phyloP scores from a whole-genome alignment of 2,113 vertebrate genomes.

The Melanerpes aurifrons region DNA sequence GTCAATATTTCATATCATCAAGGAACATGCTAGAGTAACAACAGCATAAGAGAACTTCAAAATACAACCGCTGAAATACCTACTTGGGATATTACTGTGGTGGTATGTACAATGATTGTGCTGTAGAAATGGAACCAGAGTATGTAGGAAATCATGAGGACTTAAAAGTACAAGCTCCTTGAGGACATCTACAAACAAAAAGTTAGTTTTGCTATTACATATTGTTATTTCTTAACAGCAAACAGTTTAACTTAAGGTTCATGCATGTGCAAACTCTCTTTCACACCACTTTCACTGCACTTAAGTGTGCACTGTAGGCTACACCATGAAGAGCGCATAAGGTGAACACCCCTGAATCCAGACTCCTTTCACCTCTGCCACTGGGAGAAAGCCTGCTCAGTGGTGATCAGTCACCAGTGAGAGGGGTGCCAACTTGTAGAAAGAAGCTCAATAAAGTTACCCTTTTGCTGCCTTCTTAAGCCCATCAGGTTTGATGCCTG shows the following conservation, averaged over 20 bases:
- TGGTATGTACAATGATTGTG: conserved; percentile 99
- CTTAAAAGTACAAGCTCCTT: conserved; percentile 98
- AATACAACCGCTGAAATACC: conserved; percentile 73
- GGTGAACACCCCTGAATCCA: background rate
- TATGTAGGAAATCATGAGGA: conserved; percentile 99
- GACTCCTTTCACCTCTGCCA: conserved; percentile 23
- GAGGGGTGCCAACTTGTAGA: background rate
- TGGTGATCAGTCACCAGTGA: conserved; percentile 14
- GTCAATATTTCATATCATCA: conserved; percentile 60
- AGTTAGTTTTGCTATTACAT: conserved; percentile 68
- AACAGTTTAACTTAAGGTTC: conserved; percentile 54
- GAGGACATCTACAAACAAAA: conserved; percentile 89
- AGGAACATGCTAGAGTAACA: conserved; percentile 63
- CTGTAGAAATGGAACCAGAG: conserved; percentile 97
- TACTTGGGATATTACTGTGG: conserved; percentile 99
- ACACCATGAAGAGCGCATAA: background rate
- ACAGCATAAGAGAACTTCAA: conserved; percentile 64
- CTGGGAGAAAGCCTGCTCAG: background rate
- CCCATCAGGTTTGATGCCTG: background rate
- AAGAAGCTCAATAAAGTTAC: conserved; percentile 42
- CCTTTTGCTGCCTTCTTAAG: conserved; percentile 43
- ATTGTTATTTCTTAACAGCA: conserved; percentile 52
- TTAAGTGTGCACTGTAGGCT: background rate
- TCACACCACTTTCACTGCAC: background rate
- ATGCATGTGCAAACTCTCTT: conserved; percentile 33